Evolutionary conservation across 2,113 vertebrate species (phyloP), one percentile per base, ranked within the genome.

Genomic region (Crypturellus undulatus): DNA sequence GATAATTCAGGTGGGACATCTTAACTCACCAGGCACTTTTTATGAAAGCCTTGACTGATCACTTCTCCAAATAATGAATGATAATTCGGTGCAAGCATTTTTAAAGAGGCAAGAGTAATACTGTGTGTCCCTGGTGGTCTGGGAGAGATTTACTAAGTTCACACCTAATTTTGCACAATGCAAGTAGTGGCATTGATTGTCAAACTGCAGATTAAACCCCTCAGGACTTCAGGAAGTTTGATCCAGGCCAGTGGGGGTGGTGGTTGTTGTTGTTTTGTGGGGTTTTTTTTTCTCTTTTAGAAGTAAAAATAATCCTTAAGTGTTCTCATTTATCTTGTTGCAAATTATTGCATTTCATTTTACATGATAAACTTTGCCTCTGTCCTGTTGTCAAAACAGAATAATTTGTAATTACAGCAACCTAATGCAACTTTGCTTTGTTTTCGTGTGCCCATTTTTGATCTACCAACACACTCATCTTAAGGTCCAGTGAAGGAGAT

Each of bases 401-500:
- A 79, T 68, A 24, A 64, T 47, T 8, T 76, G 76, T 94, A 81
- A 25, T 34, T 77, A 43, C 43, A 72, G 36, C 84, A 84, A 30
- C 17, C 32, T 52, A 71, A 38, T 28, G 52, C 25, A n/a, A 17
- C 17, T 92, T 58, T 45, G 73, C 43, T 65, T 63, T 78, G 36
- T 59, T 91, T 93, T 83, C 20, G 81, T 87, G 56, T 28, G 71
- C 63, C 40, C 77, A 22, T 84, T 93, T 71, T 79, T 40, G 79
- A 0, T 43, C 52, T 72, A 54, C 16, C 54, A 42, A 8, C 52
- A 12, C 94, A 79, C 30, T 87, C 10, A 42, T 79, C 69, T 95
- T 87, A 81, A 91, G 70, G 73, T 96, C 89, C 89, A 79, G 90
- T 95, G 95, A 96, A 95, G 94, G 94, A 97, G 58, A 92, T 93